Percentiles rank a stretch among this genome's conserved stretches.
phyloP scores from a whole-genome alignment of 2,113 vertebrate species.

The Pomatostomus ruficeps region DNA sequence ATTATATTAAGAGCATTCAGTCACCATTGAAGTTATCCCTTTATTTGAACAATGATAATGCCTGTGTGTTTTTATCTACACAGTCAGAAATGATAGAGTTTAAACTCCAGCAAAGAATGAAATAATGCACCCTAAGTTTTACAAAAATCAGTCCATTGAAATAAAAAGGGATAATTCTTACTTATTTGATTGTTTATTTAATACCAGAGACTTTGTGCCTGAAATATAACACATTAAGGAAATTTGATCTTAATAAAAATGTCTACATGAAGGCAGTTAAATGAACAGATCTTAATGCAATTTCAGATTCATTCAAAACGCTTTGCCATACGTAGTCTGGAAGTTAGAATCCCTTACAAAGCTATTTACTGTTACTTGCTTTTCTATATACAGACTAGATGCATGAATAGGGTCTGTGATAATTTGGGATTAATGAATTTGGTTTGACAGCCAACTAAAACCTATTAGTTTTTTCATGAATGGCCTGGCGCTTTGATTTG shows the following conservation, averaged over 20 bases:
- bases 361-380: neutral
- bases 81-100: constrained; percentile 28
- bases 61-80: neutral
- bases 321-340: neutral
- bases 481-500: neutral
- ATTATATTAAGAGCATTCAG: neutral
- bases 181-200: constrained; percentile 32
- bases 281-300: neutral
- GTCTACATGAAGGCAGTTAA: neutral
- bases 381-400: neutral
- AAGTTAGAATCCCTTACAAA: neutral
- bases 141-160: neutral
- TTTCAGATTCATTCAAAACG: neutral
- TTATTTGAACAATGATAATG: constrained; percentile 29
- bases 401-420: neutral
- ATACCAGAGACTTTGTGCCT: neutral
- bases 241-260: neutral
- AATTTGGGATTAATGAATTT: neutral
- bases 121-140: constrained; percentile 28
- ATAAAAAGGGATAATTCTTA: neutral
- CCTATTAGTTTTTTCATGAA: neutral
- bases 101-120: constrained; percentile 14
- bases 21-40: neutral
- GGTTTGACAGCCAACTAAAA: neutral
- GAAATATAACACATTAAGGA: neutral